Evolutionary conservation across 2,888 invertebrate species (phyloP).

Genomic region (Scaptomyza reducta): DNA sequence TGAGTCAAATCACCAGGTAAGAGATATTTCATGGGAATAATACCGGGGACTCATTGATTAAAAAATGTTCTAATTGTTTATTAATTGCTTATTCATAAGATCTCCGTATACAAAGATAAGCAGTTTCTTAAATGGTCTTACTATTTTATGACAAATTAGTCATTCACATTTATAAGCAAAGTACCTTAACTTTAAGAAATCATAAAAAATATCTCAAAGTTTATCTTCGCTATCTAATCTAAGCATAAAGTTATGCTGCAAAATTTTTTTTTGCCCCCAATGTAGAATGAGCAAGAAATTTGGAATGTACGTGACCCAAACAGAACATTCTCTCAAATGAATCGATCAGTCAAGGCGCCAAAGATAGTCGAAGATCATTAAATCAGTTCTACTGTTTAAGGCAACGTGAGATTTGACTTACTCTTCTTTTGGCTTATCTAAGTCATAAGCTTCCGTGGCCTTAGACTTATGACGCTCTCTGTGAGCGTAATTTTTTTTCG

Average conservation of each 20-base stretch:
- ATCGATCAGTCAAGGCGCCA: constrained; percentile 50
- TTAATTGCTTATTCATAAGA: not conserved
- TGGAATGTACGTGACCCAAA: constrained; percentile 52
- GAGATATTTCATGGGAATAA: constrained; percentile 23
- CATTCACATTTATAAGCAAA: not conserved
- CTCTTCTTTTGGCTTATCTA: constrained; percentile 12
- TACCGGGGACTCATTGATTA: not conserved
- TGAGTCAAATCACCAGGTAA: constrained; percentile 83
- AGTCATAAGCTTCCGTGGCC: constrained; percentile 20
- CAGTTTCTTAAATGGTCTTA: not conserved
- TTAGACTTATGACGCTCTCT: constrained; percentile 27
- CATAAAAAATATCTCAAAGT: not conserved
- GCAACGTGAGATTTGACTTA: constrained; percentile 35
- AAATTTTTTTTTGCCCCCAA: constrained; percentile 13
- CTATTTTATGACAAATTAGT: not conserved
- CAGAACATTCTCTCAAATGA: constrained; percentile 26
- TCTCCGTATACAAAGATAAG: no score
- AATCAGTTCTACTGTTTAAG: constrained; percentile 8
- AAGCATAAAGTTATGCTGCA: constrained; percentile 4
- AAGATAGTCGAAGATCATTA: constrained; percentile 51
- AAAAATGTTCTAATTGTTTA: not conserved
- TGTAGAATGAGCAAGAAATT: constrained; percentile 51
- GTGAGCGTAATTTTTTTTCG: constrained; percentile 24
- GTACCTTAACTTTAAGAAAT: not conserved
- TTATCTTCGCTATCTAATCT: constrained; percentile 10